Base-by-base conservation (phyloP, 2,113 vertebrate species). In the Lepus timidus region DNA sequence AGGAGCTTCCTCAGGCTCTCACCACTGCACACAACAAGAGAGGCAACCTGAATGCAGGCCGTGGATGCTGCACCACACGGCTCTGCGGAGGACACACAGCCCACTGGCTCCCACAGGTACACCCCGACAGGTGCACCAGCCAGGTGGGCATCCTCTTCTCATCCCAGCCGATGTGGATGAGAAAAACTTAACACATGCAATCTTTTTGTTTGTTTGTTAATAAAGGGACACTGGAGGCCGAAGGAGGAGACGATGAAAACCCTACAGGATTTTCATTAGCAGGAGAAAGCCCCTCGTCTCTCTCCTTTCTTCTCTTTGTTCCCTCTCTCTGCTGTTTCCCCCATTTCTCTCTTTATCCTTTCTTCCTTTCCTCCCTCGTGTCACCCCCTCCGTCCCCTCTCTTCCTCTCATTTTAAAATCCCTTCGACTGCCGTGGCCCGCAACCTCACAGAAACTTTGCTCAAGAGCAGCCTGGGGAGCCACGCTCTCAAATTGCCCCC, bases 401-500 rank as follows among this genome's bases (percentile, higher is more conserved):
- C 39, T 91, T 70, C 71, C 33, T 94, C 87, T 90, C 73, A 81
- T 91, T 95, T 79, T 78, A 64, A 13, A 85, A 96, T 86, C 96
- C 94, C 76, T 95, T 96, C 89, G 16, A 4, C 11, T 80, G 96
- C 83, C 95, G 96, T 8, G 65, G 89, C 88, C 31, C n/a, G 95
- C 58, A 73, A 91, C 96, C 93, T 19, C 58, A 95, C 68, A 95
- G 96, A 94, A 98, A 96, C 7, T 12, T 89, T 88, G 97, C 97
- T 98, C 2, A 27, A 97, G 98, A 65, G 86, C 96, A 1, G 51
- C 96, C 91, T 97, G 93, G 97, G 91, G 98, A 91, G 95, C 96
- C 95, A 88, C 1, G 19, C 97, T 98, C 97, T 97, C 98, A 76
- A 96, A 88, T 98, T 97, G 98, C 98, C 98, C 98, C 97, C 68